Evolutionary conservation across 2,888 invertebrate species (phyloP), one percentile per base, ranked within the genome.

Genomic region (Tetanocera ferruginea): DNA sequence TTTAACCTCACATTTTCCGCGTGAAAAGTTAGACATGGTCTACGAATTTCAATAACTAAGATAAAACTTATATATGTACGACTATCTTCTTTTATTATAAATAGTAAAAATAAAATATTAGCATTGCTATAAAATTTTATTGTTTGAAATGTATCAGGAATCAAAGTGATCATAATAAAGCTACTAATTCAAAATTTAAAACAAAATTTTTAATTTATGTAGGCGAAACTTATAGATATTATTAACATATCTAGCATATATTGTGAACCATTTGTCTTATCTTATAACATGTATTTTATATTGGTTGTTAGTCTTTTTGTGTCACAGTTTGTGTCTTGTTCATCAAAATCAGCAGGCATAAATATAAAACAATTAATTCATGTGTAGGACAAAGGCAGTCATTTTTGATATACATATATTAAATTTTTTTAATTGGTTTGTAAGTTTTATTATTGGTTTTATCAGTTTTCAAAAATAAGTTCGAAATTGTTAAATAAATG

Each of bases 161-260:
- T 11, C 43, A 0, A 43, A 43, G 11, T 6, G 43, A 43, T 28
- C 60, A 60, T 60, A 60, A 60, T 60, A 60, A 60, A 60, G 60
- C 28, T 60, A 60, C 23, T 60, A 28, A 28, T 25, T 28, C 55
- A 43, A 60, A 60, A 60, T 28, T 60, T 60, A 14, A 28, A 60
- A 60, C 60, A 60, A 43, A 60, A 60, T 60, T 28, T 60, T 60
- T 60, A 19, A 60, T 60, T 60, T 14, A 60, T 28, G 5, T 60
- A 28, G 23, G 23, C 11, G 60, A 9, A 60, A 28, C 4, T 5
- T 60, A 19, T 60, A 55, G 2, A 9, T 23, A 55, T 60, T 60
- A 28, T 60, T 60, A 28, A 60, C 14, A 19, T 60, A n/a, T n/a
- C n/a, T n/a, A n/a, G 11, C 25, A 60, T 60, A 28, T 14, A 4